Evolutionary conservation across 2,797 vertebrate genomes (phyloP), one percentile per base, ranked within the genome.

Genomic region (Esox masquinongy): DNA sequence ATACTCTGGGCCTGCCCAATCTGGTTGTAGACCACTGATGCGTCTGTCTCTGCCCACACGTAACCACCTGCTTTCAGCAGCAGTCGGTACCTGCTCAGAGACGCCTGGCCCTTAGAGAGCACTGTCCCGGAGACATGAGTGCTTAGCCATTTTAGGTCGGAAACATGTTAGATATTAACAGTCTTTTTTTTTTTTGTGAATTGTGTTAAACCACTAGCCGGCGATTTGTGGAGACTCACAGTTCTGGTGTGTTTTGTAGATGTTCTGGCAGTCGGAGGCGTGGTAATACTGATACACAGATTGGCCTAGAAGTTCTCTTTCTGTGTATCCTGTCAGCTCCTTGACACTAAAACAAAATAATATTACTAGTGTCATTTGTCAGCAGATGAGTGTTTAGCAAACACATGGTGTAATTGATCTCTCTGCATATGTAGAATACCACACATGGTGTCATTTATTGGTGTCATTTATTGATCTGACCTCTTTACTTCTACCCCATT

Each of bases 41-140:
- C 87, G 1, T 88, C 82, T 2, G 88, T 90, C 80, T 90, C 82
- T n/a, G 79, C 82, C 89, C 89, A 90, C 63, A 88, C 79, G 19
- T 87, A 90, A 14, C 89, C 89, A 12, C 89, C 88, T 0, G 73
- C 66, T 67, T 86, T 80, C 50, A 82, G 82, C 73, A 90, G 81
- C 72, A 90, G 70, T 16, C 89, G 82, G 72, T 90, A 90, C 73
- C 73, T 85, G 29, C 89, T 86, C 22, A 85, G 88, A 43, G 78
- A 83, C 36, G 79, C 75, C 73, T 86, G 86, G 16, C 89, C 89
- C 68, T 86, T 88, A 63, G 81, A 87, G 49, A 90, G 77, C 83
- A 90, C 89, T 90, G 82, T 70, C 36, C 8, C 68, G 34, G 39
- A 70, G 15, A 77, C 7, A 77, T 29, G 56, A 34, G 39, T 61